Conservation (phyloP, 2,888 invertebrate genomes). For the Acrocyrtus sp. region DNA sequence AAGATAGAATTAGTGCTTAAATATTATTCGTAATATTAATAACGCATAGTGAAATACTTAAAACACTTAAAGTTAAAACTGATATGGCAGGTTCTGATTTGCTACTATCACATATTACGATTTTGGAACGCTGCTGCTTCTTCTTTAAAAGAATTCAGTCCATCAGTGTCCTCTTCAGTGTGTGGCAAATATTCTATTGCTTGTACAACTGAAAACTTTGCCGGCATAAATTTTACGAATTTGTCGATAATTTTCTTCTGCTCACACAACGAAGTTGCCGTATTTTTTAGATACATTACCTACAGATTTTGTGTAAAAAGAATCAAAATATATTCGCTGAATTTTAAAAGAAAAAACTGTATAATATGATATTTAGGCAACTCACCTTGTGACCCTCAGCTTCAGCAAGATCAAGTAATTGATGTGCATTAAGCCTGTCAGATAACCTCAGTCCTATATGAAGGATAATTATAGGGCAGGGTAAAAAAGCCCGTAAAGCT, state of each 20-base stretch:
- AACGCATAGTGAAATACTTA: too few species aligned
- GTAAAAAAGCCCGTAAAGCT: background rate
- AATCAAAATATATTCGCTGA: background rate
- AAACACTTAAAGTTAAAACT: too few species aligned
- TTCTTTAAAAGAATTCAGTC: too few species aligned
- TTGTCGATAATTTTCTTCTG: background rate
- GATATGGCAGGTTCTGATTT: too few species aligned
- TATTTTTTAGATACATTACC: slow-evolving; percentile 14
- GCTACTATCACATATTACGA: too few species aligned
- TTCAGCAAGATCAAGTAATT: slow-evolving; percentile 30
- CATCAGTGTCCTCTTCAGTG: too few species aligned
- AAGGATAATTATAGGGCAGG: slow-evolving; percentile 21
- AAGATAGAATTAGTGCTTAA: too few species aligned
- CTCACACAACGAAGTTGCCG: background rate
- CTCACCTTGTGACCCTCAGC: slow-evolving; percentile 33
- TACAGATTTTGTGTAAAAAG: background rate
- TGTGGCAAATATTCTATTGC: too few species aligned
- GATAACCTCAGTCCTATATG: slow-evolving; percentile 15
- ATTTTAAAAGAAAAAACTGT: background rate
- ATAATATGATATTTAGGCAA: background rate
- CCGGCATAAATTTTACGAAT: background rate
- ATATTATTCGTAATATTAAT: too few species aligned
- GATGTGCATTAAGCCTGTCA: slow-evolving; percentile 12
- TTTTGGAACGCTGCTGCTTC: too few species aligned
- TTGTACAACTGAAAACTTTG: too few species aligned